Evolutionary conservation across 2,888 invertebrate species (phyloP).

Genomic region (Ctena decussata): DNA sequence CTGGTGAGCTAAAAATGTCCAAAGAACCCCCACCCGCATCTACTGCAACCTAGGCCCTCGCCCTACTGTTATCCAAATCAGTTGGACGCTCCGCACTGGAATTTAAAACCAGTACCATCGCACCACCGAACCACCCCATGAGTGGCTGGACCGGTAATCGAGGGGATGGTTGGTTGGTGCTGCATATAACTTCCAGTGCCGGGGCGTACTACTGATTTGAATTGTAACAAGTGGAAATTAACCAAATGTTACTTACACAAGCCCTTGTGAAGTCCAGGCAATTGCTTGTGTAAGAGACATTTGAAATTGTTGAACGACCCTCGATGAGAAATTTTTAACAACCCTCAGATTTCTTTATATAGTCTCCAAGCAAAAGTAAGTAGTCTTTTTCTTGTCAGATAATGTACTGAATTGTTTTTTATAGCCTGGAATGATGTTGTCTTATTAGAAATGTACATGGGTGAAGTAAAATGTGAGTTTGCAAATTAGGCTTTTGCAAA

Average conservation of each 20-base stretch:
- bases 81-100: too few species aligned
- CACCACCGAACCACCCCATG: too few species aligned
- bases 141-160: too few species aligned
- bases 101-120: too few species aligned
- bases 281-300: not conserved
- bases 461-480: not conserved
- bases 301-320: not conserved
- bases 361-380: not conserved
- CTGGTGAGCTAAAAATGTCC: too few species aligned
- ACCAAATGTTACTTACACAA: not conserved
- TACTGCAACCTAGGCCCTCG: too few species aligned
- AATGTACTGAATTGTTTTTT: not conserved
- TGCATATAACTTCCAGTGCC: too few species aligned
- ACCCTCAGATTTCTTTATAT: not conserved
- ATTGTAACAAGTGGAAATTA: constrained; percentile 1
- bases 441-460: not conserved
- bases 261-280: not conserved
- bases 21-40: too few species aligned
- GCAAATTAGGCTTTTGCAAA: not conserved
- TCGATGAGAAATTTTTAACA: not conserved
- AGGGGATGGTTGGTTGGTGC: too few species aligned
- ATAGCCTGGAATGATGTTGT: not conserved
- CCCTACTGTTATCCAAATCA: too few species aligned
- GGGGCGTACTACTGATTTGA: too few species aligned
- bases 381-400: not conserved